Conservation (phyloP, 2,888 invertebrate genomes). For the Ophonus ardosiacus region DNA sequence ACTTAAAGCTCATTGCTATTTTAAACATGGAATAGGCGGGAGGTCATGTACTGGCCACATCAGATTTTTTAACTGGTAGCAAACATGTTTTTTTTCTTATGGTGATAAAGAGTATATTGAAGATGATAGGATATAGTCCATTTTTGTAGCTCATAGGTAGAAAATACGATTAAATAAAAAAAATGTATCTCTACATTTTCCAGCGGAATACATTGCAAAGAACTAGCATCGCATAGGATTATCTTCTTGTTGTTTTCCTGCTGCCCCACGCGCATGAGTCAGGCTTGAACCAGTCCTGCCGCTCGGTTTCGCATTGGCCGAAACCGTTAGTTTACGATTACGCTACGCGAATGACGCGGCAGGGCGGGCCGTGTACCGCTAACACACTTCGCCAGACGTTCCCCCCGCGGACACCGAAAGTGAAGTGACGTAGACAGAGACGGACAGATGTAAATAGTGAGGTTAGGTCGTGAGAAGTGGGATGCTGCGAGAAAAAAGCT, state of each 20-base stretch:
- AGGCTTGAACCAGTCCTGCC: not conserved
- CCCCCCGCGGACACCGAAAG: slow-evolving; percentile 52
- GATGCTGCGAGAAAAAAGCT: slow-evolving; percentile 37
- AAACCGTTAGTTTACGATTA: slow-evolving; percentile 36
- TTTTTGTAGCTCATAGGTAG: too few relatives aligned
- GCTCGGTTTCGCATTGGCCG: slow-evolving; percentile 45
- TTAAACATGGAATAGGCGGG: too few relatives aligned
- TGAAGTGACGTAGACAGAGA: slow-evolving; percentile 55
- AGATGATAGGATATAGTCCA: too few relatives aligned
- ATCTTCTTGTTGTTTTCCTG: not conserved
- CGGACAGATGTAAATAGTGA: slow-evolving; percentile 19
- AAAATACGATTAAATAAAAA: too few relatives aligned
- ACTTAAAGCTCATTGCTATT: too few relatives aligned
- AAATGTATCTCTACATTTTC: too few relatives aligned
- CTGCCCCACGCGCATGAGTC: slow-evolving; percentile 30
- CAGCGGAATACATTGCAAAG: too few relatives aligned
- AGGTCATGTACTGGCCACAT: too few relatives aligned
- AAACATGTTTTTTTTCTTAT: too few relatives aligned
- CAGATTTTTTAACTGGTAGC: too few relatives aligned
- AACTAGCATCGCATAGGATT: not conserved
- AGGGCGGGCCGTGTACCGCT: slow-evolving; percentile 54
- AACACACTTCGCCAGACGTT: slow-evolving; percentile 59
- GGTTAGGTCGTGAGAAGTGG: slow-evolving; percentile 54
- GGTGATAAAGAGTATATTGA: too few relatives aligned
- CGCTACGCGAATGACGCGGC: slow-evolving; percentile 47